Percentiles rank a stretch among this genome's conserved stretches.
These are phyloP conservation scores for Apodemia mormo DNA, from an alignment of 2,888 invertebrate species.

Conservation along the genomic window DNA sequence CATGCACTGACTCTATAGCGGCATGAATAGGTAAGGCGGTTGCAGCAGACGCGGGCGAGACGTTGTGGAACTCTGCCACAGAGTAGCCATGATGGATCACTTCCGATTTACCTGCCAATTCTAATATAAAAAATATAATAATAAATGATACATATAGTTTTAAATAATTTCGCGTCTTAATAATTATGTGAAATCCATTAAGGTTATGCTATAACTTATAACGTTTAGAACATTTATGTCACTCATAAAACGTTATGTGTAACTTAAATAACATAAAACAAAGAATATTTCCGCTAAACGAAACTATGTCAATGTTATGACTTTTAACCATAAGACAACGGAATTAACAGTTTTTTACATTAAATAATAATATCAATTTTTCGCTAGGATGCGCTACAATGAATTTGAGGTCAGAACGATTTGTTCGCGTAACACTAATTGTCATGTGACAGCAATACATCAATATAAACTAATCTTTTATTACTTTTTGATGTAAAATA, in stretches of 20 bases:
- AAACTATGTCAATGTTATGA: slow-evolving; percentile 77
- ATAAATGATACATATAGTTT: too few species aligned
- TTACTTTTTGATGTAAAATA: too few species aligned
- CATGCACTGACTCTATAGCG: too few species aligned
- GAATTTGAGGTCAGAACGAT: slow-evolving; percentile 65
- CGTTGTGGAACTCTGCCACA: too few species aligned
- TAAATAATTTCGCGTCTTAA: too few species aligned
- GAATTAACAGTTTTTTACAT: slow-evolving; percentile 57
- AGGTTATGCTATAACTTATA: not conserved
- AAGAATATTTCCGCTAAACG: slow-evolving; percentile 31
- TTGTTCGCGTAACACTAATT: slow-evolving; percentile 46
- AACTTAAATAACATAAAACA: not conserved
- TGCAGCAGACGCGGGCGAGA: too few species aligned
- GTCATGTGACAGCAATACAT: slow-evolving; percentile 32
- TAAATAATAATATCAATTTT: slow-evolving; percentile 61
- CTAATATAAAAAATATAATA: too few species aligned
- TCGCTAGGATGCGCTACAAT: slow-evolving; percentile 77
- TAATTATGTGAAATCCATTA: too few species aligned
- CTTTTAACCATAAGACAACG: slow-evolving; percentile 55
- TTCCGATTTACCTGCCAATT: too few species aligned
- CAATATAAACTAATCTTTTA: too few species aligned
- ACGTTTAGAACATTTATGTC: not conserved
- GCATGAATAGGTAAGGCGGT: too few species aligned
- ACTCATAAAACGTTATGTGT: not conserved
- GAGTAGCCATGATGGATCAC: too few species aligned